Conservation (phyloP, 2,113 vertebrate genomes). For the Craseonycteris thonglongyai region DNA sequence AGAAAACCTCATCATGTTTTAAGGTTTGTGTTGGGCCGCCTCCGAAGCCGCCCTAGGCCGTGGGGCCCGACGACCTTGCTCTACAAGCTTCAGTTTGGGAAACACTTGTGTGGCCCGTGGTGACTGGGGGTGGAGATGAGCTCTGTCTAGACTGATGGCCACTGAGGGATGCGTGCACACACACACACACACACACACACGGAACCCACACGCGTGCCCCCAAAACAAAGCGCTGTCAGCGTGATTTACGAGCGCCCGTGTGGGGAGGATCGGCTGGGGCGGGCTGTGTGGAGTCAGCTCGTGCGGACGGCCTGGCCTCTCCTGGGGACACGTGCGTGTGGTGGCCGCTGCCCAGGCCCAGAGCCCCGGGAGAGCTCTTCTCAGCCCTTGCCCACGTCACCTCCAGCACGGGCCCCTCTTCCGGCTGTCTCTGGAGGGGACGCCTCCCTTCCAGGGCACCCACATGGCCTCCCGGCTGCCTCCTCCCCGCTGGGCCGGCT, state of each 20-base stretch:
- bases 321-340: neutral
- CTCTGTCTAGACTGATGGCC: no score
- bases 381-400: neutral
- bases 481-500: neutral
- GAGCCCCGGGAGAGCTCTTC: neutral
- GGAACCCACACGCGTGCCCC: neutral
- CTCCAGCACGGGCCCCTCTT: no score
- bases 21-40: no score
- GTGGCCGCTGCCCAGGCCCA: neutral
- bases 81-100: neutral
- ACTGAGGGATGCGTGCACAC: no score
- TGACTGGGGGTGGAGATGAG: neutral
- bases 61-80: no score
- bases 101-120: neutral
- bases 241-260: neutral
- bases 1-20: no score
- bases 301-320: neutral
- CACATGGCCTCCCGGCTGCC: neutral
- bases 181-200: no score
- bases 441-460: fast-evolving
- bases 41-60: no score
- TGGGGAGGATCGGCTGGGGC: neutral
- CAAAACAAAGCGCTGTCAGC: neutral
- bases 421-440: no score
- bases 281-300: neutral